A percentile compares a stretch with the other conserved stretches of the same genome.
phyloP scores from a whole-genome alignment of 2,888 invertebrate genomes.

The Catocala fraxini region DNA sequence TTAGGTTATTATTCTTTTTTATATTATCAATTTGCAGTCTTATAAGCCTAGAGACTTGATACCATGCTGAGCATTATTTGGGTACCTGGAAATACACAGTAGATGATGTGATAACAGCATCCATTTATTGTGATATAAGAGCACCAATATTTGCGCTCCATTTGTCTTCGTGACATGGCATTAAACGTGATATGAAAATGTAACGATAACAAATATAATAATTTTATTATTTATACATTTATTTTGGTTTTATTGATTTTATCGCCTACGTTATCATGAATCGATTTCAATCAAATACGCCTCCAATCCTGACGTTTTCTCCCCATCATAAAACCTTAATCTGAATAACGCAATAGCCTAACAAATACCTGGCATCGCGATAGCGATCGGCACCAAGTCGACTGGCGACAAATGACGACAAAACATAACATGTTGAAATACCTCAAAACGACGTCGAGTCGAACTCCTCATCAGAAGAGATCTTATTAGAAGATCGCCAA shows the following conservation, averaged over 20 bases:
- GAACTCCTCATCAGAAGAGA: conserved; percentile 63
- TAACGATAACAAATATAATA: conserved; percentile 43
- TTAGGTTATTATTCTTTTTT: neutral
- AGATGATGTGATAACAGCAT: conserved; percentile 80
- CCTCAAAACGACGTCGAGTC: conserved; percentile 78
- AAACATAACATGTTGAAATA: conserved; percentile 76
- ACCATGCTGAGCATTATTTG: conserved; percentile 67
- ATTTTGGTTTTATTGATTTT: conserved; percentile 17
- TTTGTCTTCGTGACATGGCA: conserved; percentile 60
- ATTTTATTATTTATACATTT: conserved; percentile 19
- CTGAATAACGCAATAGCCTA: conserved; percentile 62
- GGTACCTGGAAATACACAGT: conserved; percentile 84
- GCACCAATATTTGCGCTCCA: conserved; percentile 64
- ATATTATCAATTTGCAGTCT: neutral
- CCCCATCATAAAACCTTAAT: conserved; percentile 27
- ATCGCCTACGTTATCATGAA: conserved; percentile 39
- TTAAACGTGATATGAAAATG: conserved; percentile 55
- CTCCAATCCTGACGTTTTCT: conserved; percentile 27
- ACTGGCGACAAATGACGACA: conserved; percentile 64
- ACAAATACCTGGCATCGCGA: conserved; percentile 81
- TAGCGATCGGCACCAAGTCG: conserved; percentile 66
- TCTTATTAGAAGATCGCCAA: conserved; percentile 63
- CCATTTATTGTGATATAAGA: conserved; percentile 62
- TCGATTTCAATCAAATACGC: conserved; percentile 30
- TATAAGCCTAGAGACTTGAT: conserved; percentile 61